Evolutionary conservation across 2,797 vertebrate genomes (phyloP).

Genomic region (Furcifer pardalis): DNA sequence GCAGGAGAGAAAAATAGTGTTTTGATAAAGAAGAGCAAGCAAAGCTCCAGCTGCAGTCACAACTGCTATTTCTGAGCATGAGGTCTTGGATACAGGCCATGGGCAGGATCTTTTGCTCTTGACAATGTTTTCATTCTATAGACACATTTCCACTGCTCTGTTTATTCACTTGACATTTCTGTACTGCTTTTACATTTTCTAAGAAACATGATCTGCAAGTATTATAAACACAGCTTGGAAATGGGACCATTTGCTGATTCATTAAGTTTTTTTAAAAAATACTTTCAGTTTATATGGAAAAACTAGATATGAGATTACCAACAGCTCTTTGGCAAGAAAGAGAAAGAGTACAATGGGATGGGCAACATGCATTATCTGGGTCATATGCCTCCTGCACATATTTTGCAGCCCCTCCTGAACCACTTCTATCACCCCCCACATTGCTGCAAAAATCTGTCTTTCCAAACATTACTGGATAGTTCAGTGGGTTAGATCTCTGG

Average conservation of each 20-base stretch:
- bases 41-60: neutral
- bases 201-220: constrained; percentile 2
- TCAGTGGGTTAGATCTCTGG: no score
- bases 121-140: neutral
- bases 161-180: constrained; percentile 19
- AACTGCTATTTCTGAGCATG: neutral
- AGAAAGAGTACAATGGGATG: neutral
- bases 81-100: neutral
- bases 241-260: neutral
- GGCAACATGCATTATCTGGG: no score
- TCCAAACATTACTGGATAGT: no score
- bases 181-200: constrained; percentile 8
- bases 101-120: neutral
- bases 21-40: neutral
- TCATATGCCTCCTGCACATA: no score
- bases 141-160: neutral
- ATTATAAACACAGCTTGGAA: constrained; percentile 8
- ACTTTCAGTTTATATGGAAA: neutral
- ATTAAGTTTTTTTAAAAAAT: neutral
- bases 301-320: neutral
- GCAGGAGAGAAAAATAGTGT: neutral
- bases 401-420: no score
- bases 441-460: no score
- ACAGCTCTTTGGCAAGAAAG: no score
- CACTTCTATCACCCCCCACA: no score